Evolutionary conservation across 2,888 invertebrate species (phyloP), one percentile per base, ranked within the genome.

Genomic region (Blastobasis lacticolella): DNA sequence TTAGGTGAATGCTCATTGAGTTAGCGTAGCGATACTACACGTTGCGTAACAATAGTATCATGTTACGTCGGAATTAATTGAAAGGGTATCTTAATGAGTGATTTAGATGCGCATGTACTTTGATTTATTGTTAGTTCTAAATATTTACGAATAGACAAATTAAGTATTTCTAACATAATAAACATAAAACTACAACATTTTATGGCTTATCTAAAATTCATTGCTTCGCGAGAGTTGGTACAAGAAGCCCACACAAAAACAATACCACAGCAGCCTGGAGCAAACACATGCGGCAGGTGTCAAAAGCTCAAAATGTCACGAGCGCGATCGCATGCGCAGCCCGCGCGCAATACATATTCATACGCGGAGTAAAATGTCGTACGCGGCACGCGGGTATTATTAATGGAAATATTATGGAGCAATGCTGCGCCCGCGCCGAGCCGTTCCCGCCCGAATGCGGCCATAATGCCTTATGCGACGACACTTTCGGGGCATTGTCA

Each of bases 321-420:
- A 48, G 45, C 42, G 47, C 45, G 8, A 49, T 6, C 50, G 56
- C 55, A 37, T 45, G 53, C 54, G 48, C 47, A 50, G 49, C 48
- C n/a, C 49, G 45, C 47, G 40, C 46, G 38, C 46, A 46, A 50
- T 57, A 49, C 50, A 58, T 60, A 63, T 61, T 58, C 57, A 62
- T 58, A 49, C 37, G 46, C 23, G 23, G 23, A 23, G 23, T 23
- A 48, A 57, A 52, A 55, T 54, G 53, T 55, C 50, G 52, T n/a
- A 45, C 49, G 10, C 37, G 36, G 51, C 54, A 52, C 36, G 48
- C 47, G 48, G 40, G 38, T 53, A 46, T 46, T 54, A 56, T 56
- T 59, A 58, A 60, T 58, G 60, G 51, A 52, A 58, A 60, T 61
- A 57, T 55, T 61, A 63, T 64, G 64, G 53, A 61, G 60, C 56